Evolutionary conservation across 1,140 invertebrate species (phyloP).

Genomic region (Drosophila melanogaster): DNA sequence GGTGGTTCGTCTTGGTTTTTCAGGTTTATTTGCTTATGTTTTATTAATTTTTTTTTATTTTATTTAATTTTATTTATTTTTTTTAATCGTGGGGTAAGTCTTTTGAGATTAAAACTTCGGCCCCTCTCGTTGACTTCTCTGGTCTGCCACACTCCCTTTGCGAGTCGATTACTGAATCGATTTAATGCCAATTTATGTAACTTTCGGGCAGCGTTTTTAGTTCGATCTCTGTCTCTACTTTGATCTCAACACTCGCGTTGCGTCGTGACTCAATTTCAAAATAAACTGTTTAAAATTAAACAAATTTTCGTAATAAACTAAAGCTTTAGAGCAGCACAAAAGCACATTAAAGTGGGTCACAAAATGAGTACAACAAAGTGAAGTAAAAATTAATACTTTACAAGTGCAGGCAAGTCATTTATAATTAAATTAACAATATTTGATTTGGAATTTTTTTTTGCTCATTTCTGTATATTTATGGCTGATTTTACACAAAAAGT

Average conservation of each 20-base stretch:
- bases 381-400: slow-evolving; percentile 32
- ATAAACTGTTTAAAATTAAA: slow-evolving; percentile 80
- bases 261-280: slow-evolving; percentile 77
- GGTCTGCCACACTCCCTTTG: slow-evolving; percentile 19
- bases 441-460: slow-evolving; percentile 17
- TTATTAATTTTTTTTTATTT: too few relatives aligned
- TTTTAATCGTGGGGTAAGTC: slow-evolving; percentile 13
- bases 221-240: slow-evolving; percentile 28
- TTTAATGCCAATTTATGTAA: slow-evolving; percentile 83
- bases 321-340: slow-evolving; percentile 32
- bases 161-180: slow-evolving; percentile 65
- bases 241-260: slow-evolving; percentile 19
- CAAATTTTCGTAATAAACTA: slow-evolving; percentile 79
- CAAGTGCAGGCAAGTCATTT: slow-evolving; percentile 46
- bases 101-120: background rate
- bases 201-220: slow-evolving; percentile 55
- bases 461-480: slow-evolving; percentile 56
- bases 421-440: slow-evolving; percentile 67
- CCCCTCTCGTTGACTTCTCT: slow-evolving; percentile 11
- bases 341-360: slow-evolving; percentile 63
- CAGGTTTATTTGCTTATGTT: slow-evolving; percentile 43
- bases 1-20: slow-evolving; percentile 61
- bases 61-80: slow-evolving; percentile 24
- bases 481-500: too few relatives aligned
- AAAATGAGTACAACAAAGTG: slow-evolving; percentile 60